Evolutionary conservation across 2,797 vertebrate genomes (phyloP).

Genomic region (Danionella dracula): DNA sequence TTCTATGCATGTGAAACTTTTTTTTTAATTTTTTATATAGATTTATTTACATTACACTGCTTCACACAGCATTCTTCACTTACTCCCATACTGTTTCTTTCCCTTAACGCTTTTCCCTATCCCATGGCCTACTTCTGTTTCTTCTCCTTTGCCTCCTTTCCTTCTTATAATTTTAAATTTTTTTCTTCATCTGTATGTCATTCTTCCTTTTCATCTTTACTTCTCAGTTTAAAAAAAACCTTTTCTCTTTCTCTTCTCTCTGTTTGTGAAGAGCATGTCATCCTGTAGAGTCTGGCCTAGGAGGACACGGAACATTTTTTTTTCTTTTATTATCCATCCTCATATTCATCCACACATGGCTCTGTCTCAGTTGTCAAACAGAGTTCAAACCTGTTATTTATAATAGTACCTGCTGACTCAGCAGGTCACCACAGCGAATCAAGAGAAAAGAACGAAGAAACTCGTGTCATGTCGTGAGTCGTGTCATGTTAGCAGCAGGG

Average conservation of each 20-base stretch:
- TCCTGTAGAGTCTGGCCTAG: background rate
- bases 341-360: background rate
- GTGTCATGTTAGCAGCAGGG: background rate
- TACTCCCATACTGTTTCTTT: no score
- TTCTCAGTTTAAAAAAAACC: background rate
- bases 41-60: no score
- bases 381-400: conserved; percentile 4
- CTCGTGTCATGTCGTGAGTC: no score
- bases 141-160: no score
- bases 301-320: background rate
- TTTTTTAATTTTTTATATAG: no score
- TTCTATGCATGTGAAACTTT: no score
- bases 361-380: background rate
- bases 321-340: background rate
- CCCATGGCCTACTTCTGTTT: no score
- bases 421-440: background rate
- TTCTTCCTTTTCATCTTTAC: background rate
- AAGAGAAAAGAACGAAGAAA: background rate
- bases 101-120: no score
- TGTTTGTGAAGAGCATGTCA: background rate
- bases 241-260: background rate
- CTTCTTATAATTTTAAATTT: background rate
- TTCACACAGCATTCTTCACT: no score
- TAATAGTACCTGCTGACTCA: background rate
- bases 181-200: background rate